These are phyloP conservation scores for Drosophila prostipennis DNA, from an alignment of 2,888 invertebrate species.

Conservation along the genomic window DNA sequence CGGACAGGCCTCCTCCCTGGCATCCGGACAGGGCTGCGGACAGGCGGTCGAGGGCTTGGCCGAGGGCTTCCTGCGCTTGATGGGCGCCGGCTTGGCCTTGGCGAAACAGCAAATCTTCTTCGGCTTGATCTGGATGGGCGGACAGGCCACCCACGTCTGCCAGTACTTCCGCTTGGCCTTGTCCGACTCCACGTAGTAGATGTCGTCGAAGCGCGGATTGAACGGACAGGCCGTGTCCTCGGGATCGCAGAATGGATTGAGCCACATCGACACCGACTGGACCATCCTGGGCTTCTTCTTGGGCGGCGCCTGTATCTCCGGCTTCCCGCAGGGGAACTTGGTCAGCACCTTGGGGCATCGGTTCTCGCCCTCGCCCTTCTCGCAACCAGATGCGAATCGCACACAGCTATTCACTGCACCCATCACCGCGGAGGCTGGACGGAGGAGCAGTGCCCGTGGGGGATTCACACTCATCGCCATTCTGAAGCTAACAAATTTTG, in stretches of 20 bases:
- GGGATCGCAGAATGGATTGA: slow-evolving; percentile 68
- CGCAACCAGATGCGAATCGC: slow-evolving; percentile 44
- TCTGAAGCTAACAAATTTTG: neutral
- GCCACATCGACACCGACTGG: slow-evolving; percentile 65
- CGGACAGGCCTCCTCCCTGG: slow-evolving; percentile 7
- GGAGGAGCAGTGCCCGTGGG: neutral
- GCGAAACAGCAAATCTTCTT: slow-evolving; percentile 69
- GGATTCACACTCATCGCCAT: neutral
- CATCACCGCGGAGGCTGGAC: neutral
- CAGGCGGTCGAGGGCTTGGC: slow-evolving; percentile 59
- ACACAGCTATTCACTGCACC: neutral
- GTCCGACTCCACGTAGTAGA: slow-evolving; percentile 77
- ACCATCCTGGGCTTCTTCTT: slow-evolving; percentile 19
- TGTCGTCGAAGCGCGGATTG: slow-evolving; percentile 76
- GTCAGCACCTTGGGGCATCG: slow-evolving; percentile 19
- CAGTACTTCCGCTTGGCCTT: slow-evolving; percentile 77
- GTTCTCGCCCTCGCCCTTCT: neutral
- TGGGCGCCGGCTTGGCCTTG: slow-evolving; percentile 46
- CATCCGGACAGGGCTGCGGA: neutral
- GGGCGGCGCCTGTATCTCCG: slow-evolving; percentile 2
- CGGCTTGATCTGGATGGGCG: slow-evolving; percentile 61
- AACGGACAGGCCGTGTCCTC: slow-evolving; percentile 45
- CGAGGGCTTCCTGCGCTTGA: slow-evolving; percentile 50
- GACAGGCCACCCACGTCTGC: slow-evolving; percentile 82
- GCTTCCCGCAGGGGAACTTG: slow-evolving; percentile 57